Base-by-base conservation (phyloP, 2,113 vertebrate genomes). In the Ageneiosus marmoratus region DNA sequence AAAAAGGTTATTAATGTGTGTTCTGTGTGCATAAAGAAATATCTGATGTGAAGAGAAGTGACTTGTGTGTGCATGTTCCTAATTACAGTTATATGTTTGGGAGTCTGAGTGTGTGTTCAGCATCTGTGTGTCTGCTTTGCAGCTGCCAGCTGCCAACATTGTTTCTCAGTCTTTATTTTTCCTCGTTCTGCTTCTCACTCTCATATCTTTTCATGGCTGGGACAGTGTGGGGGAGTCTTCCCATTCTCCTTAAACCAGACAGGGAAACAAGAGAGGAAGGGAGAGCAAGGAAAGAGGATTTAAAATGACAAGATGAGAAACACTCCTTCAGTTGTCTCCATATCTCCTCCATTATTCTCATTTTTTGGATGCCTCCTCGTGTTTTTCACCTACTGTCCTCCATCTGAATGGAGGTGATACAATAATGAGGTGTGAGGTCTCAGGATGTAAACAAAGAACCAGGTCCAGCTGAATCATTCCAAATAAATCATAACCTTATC, bases 221-320 rank as follows among this genome's bases (percentile, higher is more conserved):
- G 93, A 93, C 91, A 92, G 88, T 89, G 86, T 87, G 91, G 91
- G 91, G 93, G 93, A 94, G 92, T 92, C 84, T 70, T 87, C 88
- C 86, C 41, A 90, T 91, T 92, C 92, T 92, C 91, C 92, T 94
- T 94, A 95, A 92, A 91, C 92, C 94, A 95, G 94, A 94, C 90
- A 89, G 89, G 91, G 92, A 93, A 93, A 84, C 50, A 74, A 60
- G 83, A 79, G 63, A 80, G 82, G 63, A 85, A 84, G 80, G 83
- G 83, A 77, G 87, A 72, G 81, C 73, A 81, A 75, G 81, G 50
- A 80, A 56, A 24, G 76, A 29, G 80, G 81, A 87, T 87, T 87
- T 67, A 73, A 60, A 80, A 85, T 22, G 77, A 83, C 80, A 83
- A 77, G 86, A 85, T 83, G 81, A 87, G 81, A 85, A 87, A 85